These are phyloP conservation scores for Xylota segnis DNA, from an alignment of 2,888 invertebrate genomes.

Conservation along the genomic window DNA sequence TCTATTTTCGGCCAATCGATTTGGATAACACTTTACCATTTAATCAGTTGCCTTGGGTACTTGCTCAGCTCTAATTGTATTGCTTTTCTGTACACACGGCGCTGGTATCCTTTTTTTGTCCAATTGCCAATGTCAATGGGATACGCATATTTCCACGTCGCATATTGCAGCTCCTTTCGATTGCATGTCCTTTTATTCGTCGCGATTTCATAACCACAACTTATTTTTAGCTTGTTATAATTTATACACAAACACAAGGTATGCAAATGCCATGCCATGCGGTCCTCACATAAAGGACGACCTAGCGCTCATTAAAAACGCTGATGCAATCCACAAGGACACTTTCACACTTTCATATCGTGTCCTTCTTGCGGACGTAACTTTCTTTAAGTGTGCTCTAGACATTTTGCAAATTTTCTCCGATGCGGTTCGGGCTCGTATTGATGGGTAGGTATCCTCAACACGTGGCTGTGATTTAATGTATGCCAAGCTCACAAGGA, in stretches of 20 bases:
- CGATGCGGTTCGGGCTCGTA: too few relatives aligned
- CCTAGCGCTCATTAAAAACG: slow-evolving; percentile 15
- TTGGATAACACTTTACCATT: not conserved
- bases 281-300: not conserved
- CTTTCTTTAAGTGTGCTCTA: too few relatives aligned
- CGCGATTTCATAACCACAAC: not conserved
- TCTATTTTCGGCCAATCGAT: slow-evolving; percentile 12
- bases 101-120: not conserved
- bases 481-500: slow-evolving; percentile 3
- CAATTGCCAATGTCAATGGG: not conserved
- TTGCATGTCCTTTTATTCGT: not conserved
- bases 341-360: not conserved
- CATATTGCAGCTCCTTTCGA: not conserved
- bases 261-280: not conserved
- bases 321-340: slow-evolving; percentile 36
- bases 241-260: not conserved
- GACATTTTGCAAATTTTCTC: too few relatives aligned
- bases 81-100: not conserved
- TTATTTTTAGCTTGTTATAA: slow-evolving; percentile 8
- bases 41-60: slow-evolving; percentile 5
- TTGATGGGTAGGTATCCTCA: slow-evolving; percentile 2
- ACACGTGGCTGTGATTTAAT: slow-evolving; percentile 37
- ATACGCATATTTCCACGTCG: not conserved
- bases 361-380: too few relatives aligned
- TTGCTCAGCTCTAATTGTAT: not conserved